These are phyloP conservation scores for Clusia tigrina DNA, from an alignment of 2,888 invertebrate genomes.

Conservation along the genomic window DNA sequence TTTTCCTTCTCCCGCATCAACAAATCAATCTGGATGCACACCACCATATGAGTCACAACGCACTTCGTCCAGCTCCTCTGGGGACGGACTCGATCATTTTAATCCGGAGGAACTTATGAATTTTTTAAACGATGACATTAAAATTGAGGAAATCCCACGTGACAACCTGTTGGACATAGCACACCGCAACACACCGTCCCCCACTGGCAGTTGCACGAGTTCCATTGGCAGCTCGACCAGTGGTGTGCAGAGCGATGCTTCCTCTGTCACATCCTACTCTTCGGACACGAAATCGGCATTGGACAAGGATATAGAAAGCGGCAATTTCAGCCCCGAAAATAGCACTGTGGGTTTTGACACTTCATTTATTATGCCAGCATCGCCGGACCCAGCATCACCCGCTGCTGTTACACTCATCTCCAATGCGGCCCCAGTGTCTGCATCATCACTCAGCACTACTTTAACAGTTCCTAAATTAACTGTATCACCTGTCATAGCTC, in stretches of 20 bases:
- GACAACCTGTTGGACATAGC: constrained; percentile 39
- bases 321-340: constrained; percentile 23
- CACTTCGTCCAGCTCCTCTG: constrained; percentile 33
- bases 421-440: constrained; percentile 39
- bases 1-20: constrained; percentile 40
- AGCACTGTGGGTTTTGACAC: constrained; percentile 11
- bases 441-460: too few species aligned
- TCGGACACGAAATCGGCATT: constrained; percentile 16
- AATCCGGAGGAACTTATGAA: constrained; percentile 58
- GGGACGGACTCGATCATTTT: constrained; percentile 39
- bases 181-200: constrained; percentile 57
- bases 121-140: constrained; percentile 46
- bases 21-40: constrained; percentile 30
- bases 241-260: constrained; percentile 53
- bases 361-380: constrained; percentile 33
- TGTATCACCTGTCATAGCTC: too few species aligned
- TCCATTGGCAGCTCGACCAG: constrained; percentile 53
- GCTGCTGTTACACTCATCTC: constrained; percentile 49
- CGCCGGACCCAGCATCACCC: constrained; percentile 50
- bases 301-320: neutral
- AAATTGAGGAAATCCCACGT: constrained; percentile 43
- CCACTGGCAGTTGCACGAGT: constrained; percentile 52
- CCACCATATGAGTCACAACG: constrained; percentile 33
- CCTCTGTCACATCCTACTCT: constrained; percentile 39
- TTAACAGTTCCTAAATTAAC: too few species aligned